These are phyloP conservation scores for Apodemia zela DNA, from an alignment of 2,888 invertebrate species.

Conservation along the genomic window DNA sequence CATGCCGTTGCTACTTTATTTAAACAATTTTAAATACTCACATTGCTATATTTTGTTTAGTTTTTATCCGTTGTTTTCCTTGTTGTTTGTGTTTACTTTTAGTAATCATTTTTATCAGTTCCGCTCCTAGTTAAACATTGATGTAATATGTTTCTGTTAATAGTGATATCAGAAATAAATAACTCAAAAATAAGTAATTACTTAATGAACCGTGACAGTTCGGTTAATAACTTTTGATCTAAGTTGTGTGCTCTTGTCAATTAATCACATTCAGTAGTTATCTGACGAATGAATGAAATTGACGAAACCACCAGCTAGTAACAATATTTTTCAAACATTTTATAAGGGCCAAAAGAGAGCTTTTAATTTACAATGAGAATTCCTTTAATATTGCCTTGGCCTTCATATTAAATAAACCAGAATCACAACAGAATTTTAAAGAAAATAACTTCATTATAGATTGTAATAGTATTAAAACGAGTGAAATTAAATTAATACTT, in stretches of 20 bases:
- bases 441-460: no score
- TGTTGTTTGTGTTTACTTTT: no score
- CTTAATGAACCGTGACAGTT: no score
- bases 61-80: neutral
- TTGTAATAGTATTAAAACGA: no score
- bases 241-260: neutral
- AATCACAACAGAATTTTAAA: no score
- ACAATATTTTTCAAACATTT: neutral
- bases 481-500: no score
- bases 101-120: neutral
- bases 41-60: neutral
- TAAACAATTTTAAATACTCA: neutral
- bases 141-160: neutral
- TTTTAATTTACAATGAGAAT: no score
- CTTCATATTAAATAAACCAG: no score
- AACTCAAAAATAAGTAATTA: neutral
- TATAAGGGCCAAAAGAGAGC: no score
- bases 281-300: neutral
- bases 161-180: neutral
- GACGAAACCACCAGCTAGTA: neutral
- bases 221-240: neutral
- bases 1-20: constrained; percentile 1
- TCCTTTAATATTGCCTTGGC: no score
- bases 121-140: neutral
- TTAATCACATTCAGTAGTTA: neutral